Conservation (phyloP, 2,113 vertebrate species). For the Leptosomus discolor region DNA sequence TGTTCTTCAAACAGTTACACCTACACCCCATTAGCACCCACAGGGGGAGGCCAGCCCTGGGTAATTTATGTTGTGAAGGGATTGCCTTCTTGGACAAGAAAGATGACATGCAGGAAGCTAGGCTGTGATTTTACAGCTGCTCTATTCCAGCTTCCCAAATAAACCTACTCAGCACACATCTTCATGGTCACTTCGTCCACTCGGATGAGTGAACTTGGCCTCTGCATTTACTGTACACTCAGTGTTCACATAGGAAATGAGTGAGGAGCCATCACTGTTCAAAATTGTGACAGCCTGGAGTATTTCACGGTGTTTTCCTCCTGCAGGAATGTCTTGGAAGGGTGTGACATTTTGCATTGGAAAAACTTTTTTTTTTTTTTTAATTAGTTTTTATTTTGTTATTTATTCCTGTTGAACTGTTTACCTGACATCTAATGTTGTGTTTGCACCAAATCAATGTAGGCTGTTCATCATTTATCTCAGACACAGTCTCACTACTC, state of each 20-base stretch:
- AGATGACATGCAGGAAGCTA: not conserved
- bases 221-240: not conserved
- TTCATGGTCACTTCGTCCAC: not conserved
- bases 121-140: not conserved
- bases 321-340: not conserved
- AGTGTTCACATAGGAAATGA: not conserved
- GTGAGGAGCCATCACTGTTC: not conserved
- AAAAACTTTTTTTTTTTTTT: not conserved
- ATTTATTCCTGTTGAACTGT: not conserved
- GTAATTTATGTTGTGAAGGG: not conserved
- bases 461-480: not conserved
- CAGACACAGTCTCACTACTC: not conserved
- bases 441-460: not conserved
- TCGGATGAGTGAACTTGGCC: not conserved
- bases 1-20: slow-evolving; percentile 28
- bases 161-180: not conserved
- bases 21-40: slow-evolving; percentile 20
- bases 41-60: not conserved
- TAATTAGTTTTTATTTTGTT: not conserved
- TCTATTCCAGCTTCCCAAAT: not conserved
- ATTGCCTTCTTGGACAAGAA: not conserved
- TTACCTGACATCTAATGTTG: not conserved
- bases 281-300: not conserved
- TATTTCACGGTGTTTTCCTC: not conserved
- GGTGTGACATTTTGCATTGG: not conserved